Conservation (phyloP, 2,113 vertebrate species). For the Calidris pygmaea region DNA sequence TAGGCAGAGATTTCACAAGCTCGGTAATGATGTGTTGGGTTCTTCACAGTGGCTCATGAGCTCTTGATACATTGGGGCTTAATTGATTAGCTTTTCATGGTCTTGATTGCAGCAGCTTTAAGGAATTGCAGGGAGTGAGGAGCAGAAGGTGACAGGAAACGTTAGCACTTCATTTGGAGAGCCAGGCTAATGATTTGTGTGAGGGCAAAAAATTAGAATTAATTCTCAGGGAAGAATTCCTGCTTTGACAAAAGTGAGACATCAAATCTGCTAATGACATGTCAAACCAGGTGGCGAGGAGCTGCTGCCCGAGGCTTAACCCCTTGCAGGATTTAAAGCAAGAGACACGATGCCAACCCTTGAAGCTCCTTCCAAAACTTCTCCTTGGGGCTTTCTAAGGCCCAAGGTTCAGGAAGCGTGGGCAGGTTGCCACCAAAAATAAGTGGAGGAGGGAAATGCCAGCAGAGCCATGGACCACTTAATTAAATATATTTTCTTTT, state of each 20-base stretch:
- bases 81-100: slow-evolving; percentile 75
- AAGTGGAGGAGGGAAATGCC: not conserved
- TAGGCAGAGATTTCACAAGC: slow-evolving; percentile 66
- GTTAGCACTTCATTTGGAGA: slow-evolving; percentile 70
- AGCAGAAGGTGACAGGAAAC: slow-evolving; percentile 69
- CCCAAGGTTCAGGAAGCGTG: not conserved
- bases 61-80: slow-evolving; percentile 48
- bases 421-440: not conserved
- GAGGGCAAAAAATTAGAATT: slow-evolving; percentile 49
- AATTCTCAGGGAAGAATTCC: slow-evolving; percentile 54
- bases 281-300: not conserved
- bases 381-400: not conserved
- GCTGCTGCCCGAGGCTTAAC: not conserved
- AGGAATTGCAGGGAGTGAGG: slow-evolving; percentile 44
- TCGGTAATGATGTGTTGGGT: slow-evolving; percentile 63
- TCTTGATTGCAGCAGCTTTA: slow-evolving; percentile 66
- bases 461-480: not conserved
- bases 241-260: slow-evolving; percentile 11
- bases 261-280: slow-evolving; percentile 44
- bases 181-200: slow-evolving; percentile 64
- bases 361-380: not conserved
- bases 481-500: not conserved
- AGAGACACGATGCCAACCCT: accelerated
- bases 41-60: slow-evolving; percentile 48
- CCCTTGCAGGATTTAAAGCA: not conserved